Conservation (phyloP, 2,888 invertebrate species). For the Aethes cnicana region DNA sequence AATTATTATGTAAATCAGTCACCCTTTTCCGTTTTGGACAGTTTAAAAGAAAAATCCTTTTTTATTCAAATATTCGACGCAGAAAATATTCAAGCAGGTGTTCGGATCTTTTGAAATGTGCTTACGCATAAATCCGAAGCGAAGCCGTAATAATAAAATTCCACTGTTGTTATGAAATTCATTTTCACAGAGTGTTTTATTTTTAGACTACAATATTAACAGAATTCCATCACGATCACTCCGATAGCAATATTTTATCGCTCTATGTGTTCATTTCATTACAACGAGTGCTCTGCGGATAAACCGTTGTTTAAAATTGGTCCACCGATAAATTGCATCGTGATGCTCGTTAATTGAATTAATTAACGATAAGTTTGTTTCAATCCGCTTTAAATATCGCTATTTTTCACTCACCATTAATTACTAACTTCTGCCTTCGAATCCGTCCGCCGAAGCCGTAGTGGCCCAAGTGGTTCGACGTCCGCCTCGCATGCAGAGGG, state of each 20-base stretch:
- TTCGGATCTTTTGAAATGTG: no score
- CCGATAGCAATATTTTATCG: conserved; percentile 18
- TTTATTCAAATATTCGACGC: neutral
- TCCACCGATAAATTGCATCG: conserved; percentile 2
- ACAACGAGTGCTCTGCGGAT: conserved; percentile 10
- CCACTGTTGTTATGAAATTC: conserved; percentile 15
- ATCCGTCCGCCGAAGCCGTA: no score
- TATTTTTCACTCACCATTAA: no score
- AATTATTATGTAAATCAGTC: conserved; percentile 33
- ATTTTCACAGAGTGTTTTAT: conserved; percentile 1
- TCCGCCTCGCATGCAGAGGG: no score
- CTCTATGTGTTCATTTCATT: conserved; percentile 23
- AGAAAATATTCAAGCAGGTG: neutral
- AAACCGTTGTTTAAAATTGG: conserved; percentile 12
- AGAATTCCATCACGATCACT: conserved; percentile 2
- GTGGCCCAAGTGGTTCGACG: no score
- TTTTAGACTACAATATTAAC: conserved; percentile 16
- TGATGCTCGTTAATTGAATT: conserved; percentile 16
- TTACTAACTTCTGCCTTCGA: no score
- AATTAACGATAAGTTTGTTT: conserved; percentile 12
- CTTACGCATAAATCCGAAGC: no score
- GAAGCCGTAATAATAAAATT: conserved; percentile 2
- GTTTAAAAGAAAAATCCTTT: neutral
- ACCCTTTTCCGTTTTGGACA: conserved; percentile 1
- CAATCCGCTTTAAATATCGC: no score